Percentiles rank a stretch among this genome's conserved stretches.
Conservation (phyloP, 1,140 invertebrate species). For the Eueides isabella region DNA sequence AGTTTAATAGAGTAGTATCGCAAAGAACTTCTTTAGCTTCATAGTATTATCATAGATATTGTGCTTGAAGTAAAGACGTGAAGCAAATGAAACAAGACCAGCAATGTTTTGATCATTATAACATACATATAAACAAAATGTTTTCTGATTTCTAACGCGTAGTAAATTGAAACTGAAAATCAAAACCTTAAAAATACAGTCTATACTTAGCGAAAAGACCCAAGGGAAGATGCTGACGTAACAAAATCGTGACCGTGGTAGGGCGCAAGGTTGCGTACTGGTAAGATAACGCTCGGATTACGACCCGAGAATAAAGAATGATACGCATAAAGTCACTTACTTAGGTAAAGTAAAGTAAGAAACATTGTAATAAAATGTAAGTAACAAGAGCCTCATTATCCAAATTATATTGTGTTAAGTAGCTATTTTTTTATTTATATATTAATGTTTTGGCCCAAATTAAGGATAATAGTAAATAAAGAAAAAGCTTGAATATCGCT, state of each 20-base stretch:
- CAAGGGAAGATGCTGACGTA: not conserved
- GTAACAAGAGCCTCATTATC: slow-evolving; percentile 1
- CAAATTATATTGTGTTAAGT: slow-evolving; percentile 1
- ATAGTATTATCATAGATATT: no score
- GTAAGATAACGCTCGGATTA: slow-evolving; percentile 9
- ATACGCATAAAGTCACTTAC: not conserved
- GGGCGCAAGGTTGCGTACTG: not conserved
- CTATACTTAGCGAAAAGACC: not conserved
- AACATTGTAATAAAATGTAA: not conserved
- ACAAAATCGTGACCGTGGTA: slow-evolving; percentile 19
- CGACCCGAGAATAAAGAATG: not conserved
- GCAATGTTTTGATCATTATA: no score
- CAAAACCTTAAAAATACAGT: not conserved
- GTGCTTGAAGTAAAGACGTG: no score
- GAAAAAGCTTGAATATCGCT: no score
- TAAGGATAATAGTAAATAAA: no score
- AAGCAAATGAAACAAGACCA: no score
- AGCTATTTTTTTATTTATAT: not conserved
- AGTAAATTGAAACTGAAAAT: no score
- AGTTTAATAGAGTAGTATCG: no score
- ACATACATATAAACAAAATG: no score
- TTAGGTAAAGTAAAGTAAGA: not conserved
- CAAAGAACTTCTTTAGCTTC: no score
- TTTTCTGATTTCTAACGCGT: no score
- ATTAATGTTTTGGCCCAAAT: not conserved